Percentiles rank a stretch among this genome's conserved stretches.
Conservation (phyloP, 2,888 invertebrate species). For the Drosophila ezoana region DNA sequence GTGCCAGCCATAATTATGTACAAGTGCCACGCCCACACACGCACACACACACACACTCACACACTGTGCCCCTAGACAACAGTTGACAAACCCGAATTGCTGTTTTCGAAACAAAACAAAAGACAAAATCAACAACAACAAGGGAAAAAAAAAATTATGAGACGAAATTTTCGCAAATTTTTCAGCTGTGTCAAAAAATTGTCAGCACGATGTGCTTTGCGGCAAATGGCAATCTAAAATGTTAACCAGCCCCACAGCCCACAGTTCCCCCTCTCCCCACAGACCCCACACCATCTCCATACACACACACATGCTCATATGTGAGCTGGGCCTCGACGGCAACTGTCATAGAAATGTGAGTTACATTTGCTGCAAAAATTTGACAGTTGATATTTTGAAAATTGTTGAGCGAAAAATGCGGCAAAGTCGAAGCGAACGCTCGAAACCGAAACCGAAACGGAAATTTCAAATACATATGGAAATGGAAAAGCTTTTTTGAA, state of each 20-base stretch:
- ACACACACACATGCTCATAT: constrained; percentile 14
- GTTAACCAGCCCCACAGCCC: constrained; percentile 43
- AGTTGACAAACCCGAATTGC: constrained; percentile 71
- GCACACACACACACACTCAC: constrained; percentile 4
- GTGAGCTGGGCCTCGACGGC: constrained; percentile 25
- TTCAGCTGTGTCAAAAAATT: constrained; percentile 81
- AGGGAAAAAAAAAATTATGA: constrained; percentile 26
- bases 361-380: constrained; percentile 80
- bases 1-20: constrained; percentile 72
- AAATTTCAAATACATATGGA: constrained; percentile 26
- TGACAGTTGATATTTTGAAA: constrained; percentile 83
- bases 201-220: constrained; percentile 66
- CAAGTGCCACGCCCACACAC: constrained; percentile 63
- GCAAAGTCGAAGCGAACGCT: constrained; percentile 26
- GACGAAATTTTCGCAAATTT: constrained; percentile 71
- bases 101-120: constrained; percentile 63
- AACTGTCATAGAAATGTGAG: constrained; percentile 74
- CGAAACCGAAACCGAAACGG: constrained; percentile 20
- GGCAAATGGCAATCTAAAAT: constrained; percentile 66
- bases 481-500: constrained; percentile 55
- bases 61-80: constrained; percentile 28
- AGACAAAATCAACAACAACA: constrained; percentile 27
- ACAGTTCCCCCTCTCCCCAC: background rate
- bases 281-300: constrained; percentile 3
- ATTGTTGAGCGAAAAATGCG: constrained; percentile 60